A percentile compares a stretch with the other conserved stretches of the same genome.
Evolutionary conservation across 53 echinoderm and acorn worm species (phyloP).

Genomic region (Arbacia lixula): DNA sequence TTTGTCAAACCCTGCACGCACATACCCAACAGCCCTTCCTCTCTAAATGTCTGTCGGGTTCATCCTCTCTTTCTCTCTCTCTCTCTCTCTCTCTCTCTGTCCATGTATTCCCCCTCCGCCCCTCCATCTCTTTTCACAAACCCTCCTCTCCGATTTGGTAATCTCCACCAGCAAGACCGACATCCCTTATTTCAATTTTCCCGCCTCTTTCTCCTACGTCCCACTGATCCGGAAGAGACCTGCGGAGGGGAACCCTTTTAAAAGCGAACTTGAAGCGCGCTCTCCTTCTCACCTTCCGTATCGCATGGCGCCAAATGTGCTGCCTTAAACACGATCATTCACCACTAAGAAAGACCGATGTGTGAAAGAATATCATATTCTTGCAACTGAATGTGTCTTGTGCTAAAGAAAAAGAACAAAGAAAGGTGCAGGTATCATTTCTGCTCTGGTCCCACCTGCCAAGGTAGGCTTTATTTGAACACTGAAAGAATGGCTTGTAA

Average conservation of each 20-base stretch:
- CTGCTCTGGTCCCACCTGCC: too few species aligned
- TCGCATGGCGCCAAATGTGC: slow-evolving; percentile 17
- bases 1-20: too few species aligned
- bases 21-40: too few species aligned
- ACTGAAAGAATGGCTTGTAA: too few species aligned
- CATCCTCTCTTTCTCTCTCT: too few species aligned
- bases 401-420: slow-evolving; percentile 22
- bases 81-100: not conserved
- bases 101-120: not conserved
- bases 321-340: slow-evolving; percentile 15
- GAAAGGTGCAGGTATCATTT: slow-evolving; percentile 13
- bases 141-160: not conserved
- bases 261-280: slow-evolving; percentile 32
- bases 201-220: not conserved
- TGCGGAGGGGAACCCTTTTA: slow-evolving; percentile 25
- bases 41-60: too few species aligned
- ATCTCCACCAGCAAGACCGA: too few species aligned
- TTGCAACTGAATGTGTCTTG: slow-evolving; percentile 17
- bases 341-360: slow-evolving; percentile 18
- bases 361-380: slow-evolving; percentile 10
- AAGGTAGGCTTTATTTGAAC: too few species aligned
- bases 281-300: slow-evolving; percentile 23
- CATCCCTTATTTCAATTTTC: too few species aligned
- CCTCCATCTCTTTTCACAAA: not conserved
- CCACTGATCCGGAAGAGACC: slow-evolving; percentile 1